Base-by-base conservation (phyloP, 2,113 vertebrate species). In the Cochlearius cochlearius region DNA sequence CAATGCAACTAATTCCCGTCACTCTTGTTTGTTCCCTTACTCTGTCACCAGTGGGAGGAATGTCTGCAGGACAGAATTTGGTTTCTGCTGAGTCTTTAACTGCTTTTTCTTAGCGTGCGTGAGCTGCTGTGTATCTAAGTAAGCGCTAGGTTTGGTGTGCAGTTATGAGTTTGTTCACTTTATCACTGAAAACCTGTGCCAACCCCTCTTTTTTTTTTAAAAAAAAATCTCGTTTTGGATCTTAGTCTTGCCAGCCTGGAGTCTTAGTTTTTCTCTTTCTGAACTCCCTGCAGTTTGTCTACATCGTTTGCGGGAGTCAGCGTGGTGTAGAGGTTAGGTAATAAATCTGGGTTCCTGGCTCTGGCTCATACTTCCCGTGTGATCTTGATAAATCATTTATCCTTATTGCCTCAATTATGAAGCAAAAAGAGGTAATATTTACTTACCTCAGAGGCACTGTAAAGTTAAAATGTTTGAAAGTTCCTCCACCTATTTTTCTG, bases 341-440 rank as follows among this genome's bases (percentile, higher is more conserved):
- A 92, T 96, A 94, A 94, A 93, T 95, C 72, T 64, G 78, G 21
- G 49, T 60, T 95, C 75, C 71, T 94, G 91, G 94, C 95, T 82
- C 75, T 90, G 79, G 59, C 83, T 92, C 79, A 88, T 91, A 27
- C 86, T 88, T 93, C 59, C 29, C 8, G 5, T 47, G 41, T 94
- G 91, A 84, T 90, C 59, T 92, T 96, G 92, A 94, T 90, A 94
- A 95, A 94, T 97, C 86, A 91, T 94, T 94, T 90, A 80, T 79
- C 34, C 75, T 94, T 90, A 92, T 74, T 97, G 79, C 88, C 88
- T 94, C 88, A 80, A 94, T 97, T 97, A 91, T 45, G 59, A 50
- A 95, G 72, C 45, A 66, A 74, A 96, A 96, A 83, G 66, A 78
- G 82, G 86, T 83, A 76, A 56, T 90, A 95, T 94, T 95, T 93